Base-by-base conservation (phyloP, 2,113 vertebrate genomes). In the Xiphophorus maculatus region DNA sequence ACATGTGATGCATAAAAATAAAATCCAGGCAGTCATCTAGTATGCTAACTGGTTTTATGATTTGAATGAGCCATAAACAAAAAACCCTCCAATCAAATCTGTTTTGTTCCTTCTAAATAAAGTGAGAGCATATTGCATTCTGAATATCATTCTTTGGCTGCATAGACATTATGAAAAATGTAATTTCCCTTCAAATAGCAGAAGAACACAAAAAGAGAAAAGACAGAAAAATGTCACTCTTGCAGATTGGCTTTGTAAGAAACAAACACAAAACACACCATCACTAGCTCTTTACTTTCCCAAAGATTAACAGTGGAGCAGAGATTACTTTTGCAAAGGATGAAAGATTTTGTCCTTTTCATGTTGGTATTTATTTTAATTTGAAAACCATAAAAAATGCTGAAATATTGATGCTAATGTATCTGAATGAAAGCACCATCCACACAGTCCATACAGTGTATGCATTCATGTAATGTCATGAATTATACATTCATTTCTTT, bases 401-500 rank as follows among this genome's bases (percentile, higher is more conserved):
- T 68, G 1, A 19, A 10, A 65, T 28, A 63, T 58, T 58, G 51
- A 58, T 58, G 51, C 51, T 69, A 70, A 14, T 71, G 63, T 79
- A 3, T 73, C 60, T 66, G 42, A 65, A 25, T 25, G 13, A 4
- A 28, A 60, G 37, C 8, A 79, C 71, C 44, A 71, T 58, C 54
- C 58, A 25, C 40, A 48, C 61, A 44, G 25, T 33, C 40, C 29
- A 14, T 67, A 48, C n/a, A 2, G 29, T 27, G 44, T 66, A 29
- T 71, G 12, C 58, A 40, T 51, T 27, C 27, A 19, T 72, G n/a
- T 15, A 32, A 40, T 48, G 30, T 76, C 19, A 66, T 89, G 60
- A 84, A 86, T 88, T 69, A 84, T 88, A 42, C 69, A 87, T 70
- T 30, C 0, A 33, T 71, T 35, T 70, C 12, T 77, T 73, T 74